Evolutionary conservation across 2,888 invertebrate genomes (phyloP), one percentile per base, ranked within the genome.

Genomic region (Caenorhabditis zanzibari): DNA sequence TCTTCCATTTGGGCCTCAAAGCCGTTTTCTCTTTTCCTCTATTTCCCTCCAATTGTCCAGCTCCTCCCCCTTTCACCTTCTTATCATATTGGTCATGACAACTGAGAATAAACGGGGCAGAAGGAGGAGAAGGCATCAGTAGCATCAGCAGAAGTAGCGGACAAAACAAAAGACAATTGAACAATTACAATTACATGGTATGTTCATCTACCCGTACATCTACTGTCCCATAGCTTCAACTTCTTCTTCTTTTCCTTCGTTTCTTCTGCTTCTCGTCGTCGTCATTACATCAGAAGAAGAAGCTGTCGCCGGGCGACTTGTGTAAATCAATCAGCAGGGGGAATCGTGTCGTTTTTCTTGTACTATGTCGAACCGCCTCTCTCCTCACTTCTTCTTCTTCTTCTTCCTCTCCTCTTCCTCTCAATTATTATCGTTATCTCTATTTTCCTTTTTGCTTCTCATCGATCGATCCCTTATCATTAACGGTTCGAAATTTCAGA

Each of bases 41-140:
- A 12, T 16, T 12, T 32, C n/a, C 32, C 44, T 24, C 28, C 75
- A 47, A 49, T n/a, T 58, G 77, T 71, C 77, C 71, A 71, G 71
- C 77, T 71, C 77, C 77, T 69, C 77, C 77, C 77, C 63, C 35
- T 59, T 77, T 80, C 72, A 80, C 80, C 80, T 66, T 72, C 72
- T 72, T 72, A 80, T 80, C 80, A 73, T 80, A 64, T 77, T 77
- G 77, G 77, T 77, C 77, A 77, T 77, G 77, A 71, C 77, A 71
- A 71, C 69, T 54, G 69, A 38, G 59, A 38, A 76, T 66, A 54
- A 69, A 56, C 38, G 38, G 56, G 19, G 71, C 28, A 44, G 44
- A 71, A 38, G 28, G 2, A 41, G n/a, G n/a, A 38, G 12, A 24
- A 26, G 71, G 58, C 54, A 47, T 44, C 47, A 56, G 47, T 19